These are phyloP conservation scores for Tenthredo scrophulariae DNA, from an alignment of 2,888 invertebrate species.

Conservation along the genomic window DNA sequence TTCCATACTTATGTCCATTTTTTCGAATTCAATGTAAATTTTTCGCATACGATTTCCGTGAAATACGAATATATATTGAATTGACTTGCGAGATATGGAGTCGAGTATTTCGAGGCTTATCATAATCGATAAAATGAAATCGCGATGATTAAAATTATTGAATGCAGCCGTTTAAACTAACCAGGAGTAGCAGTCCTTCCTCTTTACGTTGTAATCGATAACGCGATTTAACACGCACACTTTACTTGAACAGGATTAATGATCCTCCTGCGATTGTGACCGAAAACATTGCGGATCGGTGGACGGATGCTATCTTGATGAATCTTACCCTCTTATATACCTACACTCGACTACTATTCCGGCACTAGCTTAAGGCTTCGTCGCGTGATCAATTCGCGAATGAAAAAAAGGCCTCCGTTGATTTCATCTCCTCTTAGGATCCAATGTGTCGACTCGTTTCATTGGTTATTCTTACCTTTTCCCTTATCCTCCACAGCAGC, in stretches of 20 bases:
- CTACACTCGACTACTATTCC: not conserved
- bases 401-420: not conserved
- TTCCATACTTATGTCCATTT: not conserved
- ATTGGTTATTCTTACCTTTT: not conserved
- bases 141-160: not conserved
- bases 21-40: not conserved
- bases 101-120: not conserved
- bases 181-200: not conserved
- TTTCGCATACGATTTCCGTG: not conserved
- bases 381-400: constrained; percentile 19
- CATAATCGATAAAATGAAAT: not conserved
- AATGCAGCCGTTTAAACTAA: not conserved
- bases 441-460: constrained; percentile 34
- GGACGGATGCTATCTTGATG: constrained; percentile 16
- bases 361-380: not conserved
- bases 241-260: not conserved
- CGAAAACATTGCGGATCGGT: constrained; percentile 28
- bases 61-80: not conserved
- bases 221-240: not conserved
- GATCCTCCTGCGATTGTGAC: constrained; percentile 27
- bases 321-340: constrained; percentile 20
- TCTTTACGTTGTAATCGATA: not conserved
- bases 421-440: constrained; percentile 1
- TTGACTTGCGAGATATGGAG: not conserved
- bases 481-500: not conserved